These are phyloP conservation scores for Papilio elwesi DNA, from an alignment of 2,888 invertebrate species.

Conservation along the genomic window DNA sequence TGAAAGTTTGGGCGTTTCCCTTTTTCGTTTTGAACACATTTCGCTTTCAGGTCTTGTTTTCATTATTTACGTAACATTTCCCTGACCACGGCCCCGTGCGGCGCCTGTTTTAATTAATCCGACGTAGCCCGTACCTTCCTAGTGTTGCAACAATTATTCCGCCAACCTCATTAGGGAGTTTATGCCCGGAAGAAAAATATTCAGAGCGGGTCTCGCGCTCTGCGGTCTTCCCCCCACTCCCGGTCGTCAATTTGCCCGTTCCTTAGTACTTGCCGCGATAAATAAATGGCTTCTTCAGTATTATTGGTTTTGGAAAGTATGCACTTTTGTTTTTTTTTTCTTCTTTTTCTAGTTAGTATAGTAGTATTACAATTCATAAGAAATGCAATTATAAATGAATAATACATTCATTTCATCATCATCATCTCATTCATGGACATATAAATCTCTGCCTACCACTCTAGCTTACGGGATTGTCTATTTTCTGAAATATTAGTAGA, in stretches of 20 bases:
- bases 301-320: not conserved
- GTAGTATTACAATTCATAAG: too few relatives aligned
- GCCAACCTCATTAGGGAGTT: conserved; percentile 77
- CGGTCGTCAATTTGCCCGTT: conserved; percentile 46
- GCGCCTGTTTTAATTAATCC: conserved; percentile 79
- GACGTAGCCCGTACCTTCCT: conserved; percentile 73
- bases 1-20: conserved; percentile 69
- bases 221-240: conserved; percentile 52
- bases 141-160: conserved; percentile 82
- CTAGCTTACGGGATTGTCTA: too few relatives aligned
- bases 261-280: conserved; percentile 19
- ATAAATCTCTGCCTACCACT: too few relatives aligned
- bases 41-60: conserved; percentile 65
- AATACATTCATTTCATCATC: too few relatives aligned
- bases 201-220: conserved; percentile 60
- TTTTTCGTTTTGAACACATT: conserved; percentile 73
- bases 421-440: too few relatives aligned
- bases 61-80: conserved; percentile 79
- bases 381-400: too few relatives aligned
- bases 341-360: too few relatives aligned
- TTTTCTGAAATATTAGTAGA: too few relatives aligned
- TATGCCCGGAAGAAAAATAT: conserved; percentile 72
- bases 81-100: conserved; percentile 72
- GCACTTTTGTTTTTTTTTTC: not conserved
- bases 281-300: conserved; percentile 13